Evolutionary conservation across 2,113 vertebrate species (phyloP).

Genomic region (Nothobranchius kuhntae): DNA sequence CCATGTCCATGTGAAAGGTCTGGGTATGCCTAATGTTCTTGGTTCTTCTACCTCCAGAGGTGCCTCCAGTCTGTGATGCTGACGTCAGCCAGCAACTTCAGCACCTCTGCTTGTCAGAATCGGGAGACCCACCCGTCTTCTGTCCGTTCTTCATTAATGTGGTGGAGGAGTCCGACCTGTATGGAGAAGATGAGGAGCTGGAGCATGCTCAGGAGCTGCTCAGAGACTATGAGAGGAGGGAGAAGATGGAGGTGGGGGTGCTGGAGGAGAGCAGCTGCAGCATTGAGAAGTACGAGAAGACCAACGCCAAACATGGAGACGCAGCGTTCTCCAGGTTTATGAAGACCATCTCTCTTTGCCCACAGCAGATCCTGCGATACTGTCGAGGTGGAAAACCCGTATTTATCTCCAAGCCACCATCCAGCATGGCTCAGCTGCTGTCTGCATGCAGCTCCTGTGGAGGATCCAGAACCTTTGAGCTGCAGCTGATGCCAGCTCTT

Average conservation of each 20-base stretch:
- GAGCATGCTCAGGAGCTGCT: slow-evolving; percentile 58
- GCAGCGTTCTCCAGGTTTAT: slow-evolving; percentile 63
- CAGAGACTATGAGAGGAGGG: slow-evolving; percentile 62
- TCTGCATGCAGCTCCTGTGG: slow-evolving; percentile 44
- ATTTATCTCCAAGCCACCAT: slow-evolving; percentile 40
- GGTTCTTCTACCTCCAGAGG: background rate
- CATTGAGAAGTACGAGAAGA: slow-evolving; percentile 68
- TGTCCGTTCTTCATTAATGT: slow-evolving; percentile 65
- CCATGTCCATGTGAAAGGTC: background rate
- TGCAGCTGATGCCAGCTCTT: slow-evolving; percentile 73
- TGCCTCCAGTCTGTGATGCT: background rate
- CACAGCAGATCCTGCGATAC: slow-evolving; percentile 69
- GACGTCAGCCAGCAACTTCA: slow-evolving; percentile 33
- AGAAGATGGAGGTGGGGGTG: slow-evolving; percentile 10
- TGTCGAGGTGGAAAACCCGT: slow-evolving; percentile 42
- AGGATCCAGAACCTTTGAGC: slow-evolving; percentile 50
- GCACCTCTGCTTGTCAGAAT: slow-evolving; percentile 30
- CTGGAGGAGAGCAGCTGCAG: background rate
- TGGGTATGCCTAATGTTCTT: background rate
- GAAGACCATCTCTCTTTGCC: slow-evolving; percentile 60
- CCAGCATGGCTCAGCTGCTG: background rate
- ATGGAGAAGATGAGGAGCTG: slow-evolving; percentile 12
- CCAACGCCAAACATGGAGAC: slow-evolving; percentile 57
- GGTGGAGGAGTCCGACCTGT: slow-evolving; percentile 57
- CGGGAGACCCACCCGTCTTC: background rate